A percentile compares a stretch with the other conserved stretches of the same genome.
Evolutionary conservation across 2,113 vertebrate genomes (phyloP).

Genomic region (Macrotus californicus): DNA sequence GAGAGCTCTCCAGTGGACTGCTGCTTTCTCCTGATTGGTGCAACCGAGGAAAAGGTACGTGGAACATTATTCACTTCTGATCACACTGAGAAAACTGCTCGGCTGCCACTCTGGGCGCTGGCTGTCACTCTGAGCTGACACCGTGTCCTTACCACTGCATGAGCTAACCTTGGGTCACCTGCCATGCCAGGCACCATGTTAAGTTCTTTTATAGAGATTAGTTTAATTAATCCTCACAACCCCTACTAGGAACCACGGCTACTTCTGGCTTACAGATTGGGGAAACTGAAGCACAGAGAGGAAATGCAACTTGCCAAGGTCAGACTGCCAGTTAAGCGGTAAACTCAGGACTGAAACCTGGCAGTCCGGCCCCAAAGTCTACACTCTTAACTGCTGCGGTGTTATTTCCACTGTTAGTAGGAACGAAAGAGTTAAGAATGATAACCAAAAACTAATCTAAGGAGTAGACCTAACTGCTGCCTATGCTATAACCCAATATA

Average conservation of each 20-base stretch:
- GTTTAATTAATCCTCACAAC: background rate
- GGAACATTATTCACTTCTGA: background rate
- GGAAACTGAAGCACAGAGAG: background rate
- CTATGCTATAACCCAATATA: background rate
- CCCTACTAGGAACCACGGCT: background rate
- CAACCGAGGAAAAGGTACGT: background rate
- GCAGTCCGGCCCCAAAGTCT: background rate
- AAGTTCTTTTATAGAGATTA: background rate
- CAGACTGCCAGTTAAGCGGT: background rate
- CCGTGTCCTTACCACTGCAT: background rate
- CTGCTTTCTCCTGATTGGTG: background rate
- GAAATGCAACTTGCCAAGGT: background rate
- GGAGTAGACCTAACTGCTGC: background rate
- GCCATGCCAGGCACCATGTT: background rate
- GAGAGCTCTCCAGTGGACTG: background rate
- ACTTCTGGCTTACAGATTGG: background rate
- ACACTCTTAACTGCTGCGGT: background rate
- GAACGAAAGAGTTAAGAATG: background rate
- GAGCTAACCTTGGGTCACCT: background rate
- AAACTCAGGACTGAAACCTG: background rate
- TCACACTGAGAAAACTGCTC: background rate
- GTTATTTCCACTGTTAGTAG: background rate
- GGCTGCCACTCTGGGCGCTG: background rate
- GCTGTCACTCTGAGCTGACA: background rate
- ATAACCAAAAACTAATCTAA: background rate